Evolutionary conservation across 2,113 vertebrate genomes (phyloP).

Genomic region (Festucalex cinctus): DNA sequence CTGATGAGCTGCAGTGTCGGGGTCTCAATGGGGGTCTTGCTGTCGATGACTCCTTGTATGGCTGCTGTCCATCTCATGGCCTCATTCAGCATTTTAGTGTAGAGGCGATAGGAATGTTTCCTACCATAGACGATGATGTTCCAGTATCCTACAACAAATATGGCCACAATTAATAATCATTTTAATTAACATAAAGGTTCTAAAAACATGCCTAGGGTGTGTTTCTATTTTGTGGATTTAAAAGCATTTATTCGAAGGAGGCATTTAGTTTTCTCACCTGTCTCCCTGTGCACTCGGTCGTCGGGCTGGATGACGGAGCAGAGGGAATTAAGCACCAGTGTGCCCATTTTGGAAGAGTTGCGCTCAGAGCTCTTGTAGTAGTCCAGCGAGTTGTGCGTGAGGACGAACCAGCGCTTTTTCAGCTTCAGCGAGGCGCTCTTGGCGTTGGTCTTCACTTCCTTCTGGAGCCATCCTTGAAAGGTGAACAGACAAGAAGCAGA

Average conservation of each 20-base stretch:
- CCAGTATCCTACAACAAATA: conserved; percentile 79
- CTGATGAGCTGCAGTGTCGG: conserved; percentile 89
- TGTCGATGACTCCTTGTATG: conserved; percentile 88
- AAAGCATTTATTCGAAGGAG: not conserved
- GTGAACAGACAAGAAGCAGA: conserved; percentile 2
- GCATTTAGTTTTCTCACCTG: conserved; percentile 69
- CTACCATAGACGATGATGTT: conserved; percentile 86
- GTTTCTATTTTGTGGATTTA: no score
- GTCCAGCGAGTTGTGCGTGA: conserved; percentile 86
- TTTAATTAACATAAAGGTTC: no score
- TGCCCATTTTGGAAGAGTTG: conserved; percentile 86
- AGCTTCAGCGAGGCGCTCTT: conserved; percentile 87
- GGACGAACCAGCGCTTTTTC: conserved; percentile 91
- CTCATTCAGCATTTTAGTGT: conserved; percentile 86
- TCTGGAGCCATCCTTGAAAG: conserved; percentile 85
- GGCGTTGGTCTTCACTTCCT: conserved; percentile 84
- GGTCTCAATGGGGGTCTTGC: conserved; percentile 88
- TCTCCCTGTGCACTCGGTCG: conserved; percentile 85
- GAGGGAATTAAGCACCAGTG: conserved; percentile 87
- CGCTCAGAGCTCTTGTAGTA: conserved; percentile 88
- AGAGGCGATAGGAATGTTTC: conserved; percentile 86
- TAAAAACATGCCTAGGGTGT: no score
- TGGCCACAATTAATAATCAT: not conserved
- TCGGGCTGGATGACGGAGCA: conserved; percentile 86
- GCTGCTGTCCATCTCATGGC: conserved; percentile 88